phyloP scores from a whole-genome alignment of 2,797 vertebrate genomes.

The Gambusia yucatana region DNA sequence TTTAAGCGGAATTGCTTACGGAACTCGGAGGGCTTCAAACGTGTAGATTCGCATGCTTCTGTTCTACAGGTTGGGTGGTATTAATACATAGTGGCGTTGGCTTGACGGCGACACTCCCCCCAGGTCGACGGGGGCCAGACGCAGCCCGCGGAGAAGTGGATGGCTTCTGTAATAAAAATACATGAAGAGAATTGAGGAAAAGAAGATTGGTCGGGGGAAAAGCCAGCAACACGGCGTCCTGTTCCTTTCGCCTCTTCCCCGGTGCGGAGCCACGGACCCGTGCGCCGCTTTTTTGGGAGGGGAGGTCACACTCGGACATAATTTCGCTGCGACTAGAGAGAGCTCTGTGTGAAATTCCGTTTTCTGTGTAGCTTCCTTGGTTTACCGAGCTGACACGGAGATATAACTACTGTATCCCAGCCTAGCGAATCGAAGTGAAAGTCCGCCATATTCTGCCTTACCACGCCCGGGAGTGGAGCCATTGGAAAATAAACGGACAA shows the following conservation, averaged over 20 bases:
- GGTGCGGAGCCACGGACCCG: conserved; percentile 17
- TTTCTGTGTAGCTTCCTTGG: conserved; percentile 50
- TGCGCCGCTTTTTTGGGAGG: conserved; percentile 3
- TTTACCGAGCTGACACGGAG: conserved; percentile 50
- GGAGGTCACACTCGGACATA: conserved; percentile 1
- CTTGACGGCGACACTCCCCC: conserved; percentile 69
- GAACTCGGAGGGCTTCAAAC: conserved; percentile 6
- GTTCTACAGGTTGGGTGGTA: conserved; percentile 61
- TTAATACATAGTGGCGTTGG: conserved; percentile 51
- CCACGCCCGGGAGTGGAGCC: conserved; percentile 86
- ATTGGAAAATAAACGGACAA: conserved; percentile 67
- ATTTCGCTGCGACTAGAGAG: conserved; percentile 15
- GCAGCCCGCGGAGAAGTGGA: conserved; percentile 77
- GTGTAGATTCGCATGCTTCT: conserved; percentile 48
- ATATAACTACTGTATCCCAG: conserved; percentile 75
- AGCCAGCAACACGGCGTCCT: conserved; percentile 22
- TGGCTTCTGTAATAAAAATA: conserved; percentile 78
- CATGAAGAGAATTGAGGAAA: conserved; percentile 74
- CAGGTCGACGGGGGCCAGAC: conserved; percentile 69
- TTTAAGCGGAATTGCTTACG: background rate
- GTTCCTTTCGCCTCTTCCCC: conserved; percentile 8
- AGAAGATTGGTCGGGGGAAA: conserved; percentile 50
- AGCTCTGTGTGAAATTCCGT: conserved; percentile 31
- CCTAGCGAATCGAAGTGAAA: conserved; percentile 74
- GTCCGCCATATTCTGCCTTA: conserved; percentile 90